phyloP scores from a whole-genome alignment of 2,797 vertebrate genomes.

The Synaphobranchus kaupii region DNA sequence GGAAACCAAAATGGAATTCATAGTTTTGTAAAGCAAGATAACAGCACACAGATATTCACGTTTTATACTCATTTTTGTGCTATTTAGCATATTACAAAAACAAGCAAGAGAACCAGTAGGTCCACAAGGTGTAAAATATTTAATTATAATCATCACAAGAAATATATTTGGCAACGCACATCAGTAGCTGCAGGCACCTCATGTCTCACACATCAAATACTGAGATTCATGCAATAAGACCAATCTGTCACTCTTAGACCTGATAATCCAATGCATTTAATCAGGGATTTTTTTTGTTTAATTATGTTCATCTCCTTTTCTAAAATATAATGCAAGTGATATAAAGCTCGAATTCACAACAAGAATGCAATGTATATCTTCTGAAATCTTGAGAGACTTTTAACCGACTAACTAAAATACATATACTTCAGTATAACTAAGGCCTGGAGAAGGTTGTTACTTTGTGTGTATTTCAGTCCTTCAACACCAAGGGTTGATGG shows the following conservation, averaged over 20 bases:
- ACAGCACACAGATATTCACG: neutral
- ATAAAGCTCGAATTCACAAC: neutral
- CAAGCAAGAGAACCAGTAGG: neutral
- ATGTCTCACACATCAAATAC: slow-evolving; percentile 10
- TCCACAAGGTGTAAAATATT: slow-evolving; percentile 1
- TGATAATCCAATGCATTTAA: neutral
- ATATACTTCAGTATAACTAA: neutral
- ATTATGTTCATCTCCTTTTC: neutral
- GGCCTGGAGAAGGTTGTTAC: neutral
- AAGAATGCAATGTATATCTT: neutral
- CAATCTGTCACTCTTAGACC: slow-evolving; percentile 1
- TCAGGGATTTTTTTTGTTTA: neutral
- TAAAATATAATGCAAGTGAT: neutral
- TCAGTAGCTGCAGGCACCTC: neutral
- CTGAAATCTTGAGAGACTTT: neutral
- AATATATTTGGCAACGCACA: neutral
- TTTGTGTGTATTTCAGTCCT: neutral
- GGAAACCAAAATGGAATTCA: slow-evolving; percentile 6
- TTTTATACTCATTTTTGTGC: neutral
- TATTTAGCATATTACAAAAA: neutral
- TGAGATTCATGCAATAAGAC: neutral
- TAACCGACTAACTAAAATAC: neutral
- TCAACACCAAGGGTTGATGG: neutral
- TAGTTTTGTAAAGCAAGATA: neutral
- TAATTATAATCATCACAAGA: slow-evolving; percentile 6